phyloP scores from a whole-genome alignment of 1,140 invertebrate species.

The Procambarus clarkii region DNA sequence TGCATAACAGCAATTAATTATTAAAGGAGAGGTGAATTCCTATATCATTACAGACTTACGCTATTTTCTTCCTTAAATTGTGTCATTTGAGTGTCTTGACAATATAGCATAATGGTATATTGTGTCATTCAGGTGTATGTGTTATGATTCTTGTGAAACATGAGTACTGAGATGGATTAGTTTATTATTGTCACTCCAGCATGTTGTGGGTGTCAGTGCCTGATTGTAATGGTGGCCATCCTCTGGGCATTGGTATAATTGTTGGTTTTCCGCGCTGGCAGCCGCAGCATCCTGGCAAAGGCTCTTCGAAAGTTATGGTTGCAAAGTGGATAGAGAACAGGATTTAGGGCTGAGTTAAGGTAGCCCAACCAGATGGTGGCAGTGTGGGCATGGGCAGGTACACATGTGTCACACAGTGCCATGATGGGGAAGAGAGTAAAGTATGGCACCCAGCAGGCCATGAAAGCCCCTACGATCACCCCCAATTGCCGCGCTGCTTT shows the following conservation, averaged over 20 bases:
- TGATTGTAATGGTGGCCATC: constrained; percentile 37
- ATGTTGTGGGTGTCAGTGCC: constrained; percentile 33
- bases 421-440: constrained; percentile 82
- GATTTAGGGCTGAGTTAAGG: constrained; percentile 80
- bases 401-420: constrained; percentile 80
- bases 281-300: constrained; percentile 78
- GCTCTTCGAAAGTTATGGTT: constrained; percentile 79
- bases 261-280: constrained; percentile 31
- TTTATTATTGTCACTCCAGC: not conserved
- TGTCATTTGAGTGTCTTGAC: not conserved
- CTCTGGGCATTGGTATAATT: constrained; percentile 18
- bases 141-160: not conserved
- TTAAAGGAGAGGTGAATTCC: not conserved
- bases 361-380: constrained; percentile 80
- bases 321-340: constrained; percentile 80
- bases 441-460: constrained; percentile 82
- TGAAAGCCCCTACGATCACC: constrained; percentile 82
- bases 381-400: constrained; percentile 75
- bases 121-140: not conserved
- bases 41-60: not conserved
- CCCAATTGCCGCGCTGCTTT: constrained; percentile 82
- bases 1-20: not conserved
- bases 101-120: not conserved
- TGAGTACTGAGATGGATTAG: not conserved
- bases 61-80: not conserved